Evolutionary conservation across 2,888 invertebrate species (phyloP).

Genomic region (Ormyrus thymus): DNA sequence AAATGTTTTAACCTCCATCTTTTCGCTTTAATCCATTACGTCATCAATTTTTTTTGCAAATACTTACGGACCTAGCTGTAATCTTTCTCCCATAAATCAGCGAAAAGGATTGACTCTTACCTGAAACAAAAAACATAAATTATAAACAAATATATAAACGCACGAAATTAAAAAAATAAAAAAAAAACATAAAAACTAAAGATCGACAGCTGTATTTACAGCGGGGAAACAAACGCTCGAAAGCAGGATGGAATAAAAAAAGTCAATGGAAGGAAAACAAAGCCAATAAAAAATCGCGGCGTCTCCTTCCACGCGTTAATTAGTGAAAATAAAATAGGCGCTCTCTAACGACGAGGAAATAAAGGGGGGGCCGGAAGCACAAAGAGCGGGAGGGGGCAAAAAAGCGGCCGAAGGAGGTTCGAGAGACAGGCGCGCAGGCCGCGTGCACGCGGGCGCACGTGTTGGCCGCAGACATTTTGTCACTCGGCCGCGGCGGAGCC

Average conservation of each 20-base stretch:
- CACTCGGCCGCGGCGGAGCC: conserved; percentile 19
- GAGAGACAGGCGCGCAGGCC: not conserved
- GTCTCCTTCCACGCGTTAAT: conserved; percentile 30
- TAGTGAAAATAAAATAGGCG: conserved; percentile 48
- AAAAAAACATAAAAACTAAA: not conserved
- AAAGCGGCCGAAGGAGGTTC: conserved; percentile 14
- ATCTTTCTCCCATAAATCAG: not conserved
- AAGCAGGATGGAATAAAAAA: not conserved
- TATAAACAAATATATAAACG: not conserved
- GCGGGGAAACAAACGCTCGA: not conserved
- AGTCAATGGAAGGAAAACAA: not conserved
- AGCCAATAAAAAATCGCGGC: not conserved
- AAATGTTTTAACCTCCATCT: not conserved
- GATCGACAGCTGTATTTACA: not conserved
- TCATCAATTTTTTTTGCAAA: too few relatives aligned
- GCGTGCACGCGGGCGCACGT: conserved; percentile 13
- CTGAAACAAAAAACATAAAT: conserved; percentile 30
- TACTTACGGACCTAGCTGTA: too few relatives aligned
- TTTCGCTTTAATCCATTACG: too few relatives aligned
- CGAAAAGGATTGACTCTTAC: conserved; percentile 20
- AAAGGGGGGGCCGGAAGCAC: conserved; percentile 37
- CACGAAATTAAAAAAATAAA: not conserved
- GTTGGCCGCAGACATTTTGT: conserved; percentile 31
- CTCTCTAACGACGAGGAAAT: conserved; percentile 21
- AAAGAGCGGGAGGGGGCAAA: conserved; percentile 9